Conservation (phyloP, 2,797 vertebrate species). For the Betta splendens region DNA sequence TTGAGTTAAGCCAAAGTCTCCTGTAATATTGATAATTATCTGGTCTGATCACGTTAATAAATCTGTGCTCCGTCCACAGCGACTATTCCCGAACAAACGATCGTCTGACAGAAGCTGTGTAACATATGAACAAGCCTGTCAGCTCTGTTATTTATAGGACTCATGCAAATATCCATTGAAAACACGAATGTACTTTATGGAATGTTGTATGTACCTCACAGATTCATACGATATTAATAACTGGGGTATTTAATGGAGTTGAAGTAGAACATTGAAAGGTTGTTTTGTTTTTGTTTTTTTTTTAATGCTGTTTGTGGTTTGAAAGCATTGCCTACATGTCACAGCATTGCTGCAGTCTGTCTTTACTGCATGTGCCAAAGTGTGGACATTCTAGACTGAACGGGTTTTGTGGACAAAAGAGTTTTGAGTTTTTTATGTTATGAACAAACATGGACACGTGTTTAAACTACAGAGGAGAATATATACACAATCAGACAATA, state of each 20-base stretch:
- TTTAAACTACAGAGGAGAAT: not conserved
- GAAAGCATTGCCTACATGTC: not conserved
- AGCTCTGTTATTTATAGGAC: not conserved
- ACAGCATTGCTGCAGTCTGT: not conserved
- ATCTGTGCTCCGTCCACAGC: too few species aligned
- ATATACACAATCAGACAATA: too few species aligned
- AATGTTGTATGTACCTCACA: not conserved
- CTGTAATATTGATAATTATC: not conserved
- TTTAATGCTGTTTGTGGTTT: too few species aligned
- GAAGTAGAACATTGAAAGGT: too few species aligned
- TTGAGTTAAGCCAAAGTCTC: too few species aligned
- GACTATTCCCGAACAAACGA: not conserved
- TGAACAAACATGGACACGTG: not conserved
- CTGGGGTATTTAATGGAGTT: too few species aligned
- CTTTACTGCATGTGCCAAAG: not conserved
- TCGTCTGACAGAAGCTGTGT: not conserved
- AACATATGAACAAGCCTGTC: not conserved
- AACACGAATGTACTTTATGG: not conserved
- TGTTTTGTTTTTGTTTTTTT: too few species aligned
- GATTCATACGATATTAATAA: not conserved
- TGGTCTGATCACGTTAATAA: not conserved
- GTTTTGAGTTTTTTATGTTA: not conserved
- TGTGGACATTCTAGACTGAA: slow-evolving; percentile 1
- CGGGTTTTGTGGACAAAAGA: too few species aligned
- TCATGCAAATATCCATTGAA: not conserved